Conservation (phyloP, 2,113 vertebrate genomes). For the Phrynosoma platyrhinos region DNA sequence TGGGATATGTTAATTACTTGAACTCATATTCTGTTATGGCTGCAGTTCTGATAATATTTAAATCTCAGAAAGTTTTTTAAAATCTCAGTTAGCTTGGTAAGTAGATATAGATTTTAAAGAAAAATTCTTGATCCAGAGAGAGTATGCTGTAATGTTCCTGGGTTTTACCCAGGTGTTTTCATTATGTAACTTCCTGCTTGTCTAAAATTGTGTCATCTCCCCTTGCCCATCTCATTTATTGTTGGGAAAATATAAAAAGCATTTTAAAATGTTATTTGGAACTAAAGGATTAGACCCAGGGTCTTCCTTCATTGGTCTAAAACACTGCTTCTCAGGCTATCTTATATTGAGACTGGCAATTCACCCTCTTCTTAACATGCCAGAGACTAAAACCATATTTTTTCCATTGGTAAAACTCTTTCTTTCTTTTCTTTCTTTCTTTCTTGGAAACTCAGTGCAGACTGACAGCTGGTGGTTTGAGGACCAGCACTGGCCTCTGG, state of each 20-base stretch:
- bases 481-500: too few relatives aligned
- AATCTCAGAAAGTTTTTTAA: slow-evolving; percentile 19
- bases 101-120: background rate
- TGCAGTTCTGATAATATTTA: slow-evolving; percentile 15
- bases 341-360: too few relatives aligned
- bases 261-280: slow-evolving; percentile 68
- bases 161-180: background rate
- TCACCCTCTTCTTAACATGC: too few relatives aligned
- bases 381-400: too few relatives aligned
- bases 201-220: slow-evolving; percentile 34
- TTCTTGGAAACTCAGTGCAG: too few relatives aligned
- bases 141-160: background rate
- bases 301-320: background rate
- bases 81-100: background rate
- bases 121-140: background rate
- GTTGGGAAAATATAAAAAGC: slow-evolving; percentile 32
- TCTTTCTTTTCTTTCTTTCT: too few relatives aligned
- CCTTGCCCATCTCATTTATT: background rate
- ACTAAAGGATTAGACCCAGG: background rate
- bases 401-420: too few relatives aligned
- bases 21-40: background rate
- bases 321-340: background rate
- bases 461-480: too few relatives aligned
- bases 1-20: background rate
- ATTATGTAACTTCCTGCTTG: background rate